Base-by-base conservation (phyloP, 2,888 invertebrate genomes). In the Trissolcus japonicus region DNA sequence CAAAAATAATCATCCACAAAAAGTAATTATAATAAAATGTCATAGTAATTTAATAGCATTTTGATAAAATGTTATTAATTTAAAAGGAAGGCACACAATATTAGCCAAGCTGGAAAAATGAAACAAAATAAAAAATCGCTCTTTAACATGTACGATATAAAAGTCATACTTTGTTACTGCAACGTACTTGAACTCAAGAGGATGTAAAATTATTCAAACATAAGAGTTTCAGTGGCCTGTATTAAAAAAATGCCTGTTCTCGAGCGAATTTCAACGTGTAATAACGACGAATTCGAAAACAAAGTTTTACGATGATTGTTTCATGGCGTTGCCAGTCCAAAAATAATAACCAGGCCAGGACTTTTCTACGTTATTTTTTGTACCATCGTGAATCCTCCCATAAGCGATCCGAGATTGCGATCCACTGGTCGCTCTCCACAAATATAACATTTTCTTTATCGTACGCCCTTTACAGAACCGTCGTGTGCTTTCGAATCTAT, bases 321-420 rank as follows among this genome's bases (percentile, higher is more conserved):
- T 66, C 60, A 69, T 56, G 69, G 61, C 65, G 75, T 61, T 19
- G 66, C 65, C 51, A 61, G 71, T 76, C 25, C 48, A 46, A 71
- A 72, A 72, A 76, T 72, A 76, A 72, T 76, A 61, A 71, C 57
- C 29, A 53, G 48, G 7, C 6, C 48, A 14, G 1, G 11, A 9
- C 6, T 19, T 7, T 19, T 17, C 25, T 11, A 65, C 68, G 62
- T 74, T 72, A 69, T 59, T 74, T 78, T 66, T 59, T 65, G 43
- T 59, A 51, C 59, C 63, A 41, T 60, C 74, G 62, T 78, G 75
- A 78, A 78, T 78, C 71, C 74, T 75, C 61, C 41, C 55, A 61
- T 69, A 71, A 74, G 67, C 78, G 78, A 74, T 62, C 41, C 48
- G 69, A 75, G 50, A 75, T 75, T 78, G 74, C 74, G 67, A 67